Percentiles rank a stretch among this genome's conserved stretches.
phyloP scores from a whole-genome alignment of 2,797 vertebrate species.

The Clarias laeviceps region DNA sequence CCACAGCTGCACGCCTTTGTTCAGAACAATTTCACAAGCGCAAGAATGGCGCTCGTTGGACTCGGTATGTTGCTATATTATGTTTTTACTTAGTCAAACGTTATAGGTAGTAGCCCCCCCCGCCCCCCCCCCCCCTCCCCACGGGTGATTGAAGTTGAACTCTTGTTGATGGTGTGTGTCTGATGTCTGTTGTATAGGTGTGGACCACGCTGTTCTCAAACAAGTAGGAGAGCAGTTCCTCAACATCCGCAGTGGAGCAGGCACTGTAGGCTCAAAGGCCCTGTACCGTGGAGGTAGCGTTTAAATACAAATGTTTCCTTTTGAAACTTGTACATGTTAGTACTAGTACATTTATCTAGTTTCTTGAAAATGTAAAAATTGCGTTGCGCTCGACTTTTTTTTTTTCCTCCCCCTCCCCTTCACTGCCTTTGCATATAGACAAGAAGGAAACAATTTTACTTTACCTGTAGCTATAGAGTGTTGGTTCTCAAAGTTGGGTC shows the following conservation, averaged over 20 bases:
- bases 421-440: neutral
- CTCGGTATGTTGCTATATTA: constrained; percentile 78
- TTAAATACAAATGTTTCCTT: neutral
- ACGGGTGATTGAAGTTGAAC: neutral
- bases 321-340: neutral
- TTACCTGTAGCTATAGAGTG: neutral
- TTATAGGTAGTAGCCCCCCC: too few relatives aligned
- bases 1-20: constrained; percentile 89
- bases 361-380: neutral
- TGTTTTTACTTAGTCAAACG: neutral
- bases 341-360: too few relatives aligned
- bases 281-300: constrained; percentile 86
- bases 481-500: neutral
- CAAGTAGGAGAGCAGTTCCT: constrained; percentile 94
- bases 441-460: neutral
- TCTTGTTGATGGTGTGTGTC: neutral
- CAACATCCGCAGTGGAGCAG: constrained; percentile 89
- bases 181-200: constrained; percentile 72
- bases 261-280: constrained; percentile 77
- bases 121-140: neutral
- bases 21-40: constrained; percentile 94
- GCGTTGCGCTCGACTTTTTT: too few relatives aligned
- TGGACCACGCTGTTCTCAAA: constrained; percentile 86
- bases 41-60: constrained; percentile 93
- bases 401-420: too few relatives aligned